These are phyloP conservation scores for Oceanodroma leucorhoa DNA, from an alignment of 2,797 vertebrate genomes.

Conservation along the genomic window DNA sequence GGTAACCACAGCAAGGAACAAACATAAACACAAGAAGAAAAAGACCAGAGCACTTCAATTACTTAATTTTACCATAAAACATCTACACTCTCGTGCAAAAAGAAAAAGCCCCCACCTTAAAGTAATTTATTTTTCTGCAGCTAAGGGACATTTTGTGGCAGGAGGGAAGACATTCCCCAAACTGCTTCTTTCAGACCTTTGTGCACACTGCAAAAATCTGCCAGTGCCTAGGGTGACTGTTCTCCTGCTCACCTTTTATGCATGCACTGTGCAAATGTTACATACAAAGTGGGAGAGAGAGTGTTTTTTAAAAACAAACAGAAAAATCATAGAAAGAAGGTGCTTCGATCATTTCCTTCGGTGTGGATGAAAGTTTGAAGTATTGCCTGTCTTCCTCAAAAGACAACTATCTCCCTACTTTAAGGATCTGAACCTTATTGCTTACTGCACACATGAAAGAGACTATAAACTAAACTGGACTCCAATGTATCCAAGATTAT, in stretches of 20 bases:
- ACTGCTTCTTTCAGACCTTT: not conserved
- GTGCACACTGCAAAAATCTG: not conserved
- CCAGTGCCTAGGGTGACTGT: not conserved
- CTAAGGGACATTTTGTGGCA: not conserved
- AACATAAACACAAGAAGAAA: not conserved
- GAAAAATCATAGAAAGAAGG: not conserved
- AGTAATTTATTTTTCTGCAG: not conserved
- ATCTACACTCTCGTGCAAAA: not conserved
- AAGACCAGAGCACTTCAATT: not conserved
- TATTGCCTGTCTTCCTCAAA: not conserved
- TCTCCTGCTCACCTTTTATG: not conserved
- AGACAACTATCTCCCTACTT: not conserved
- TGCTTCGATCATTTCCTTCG: not conserved
- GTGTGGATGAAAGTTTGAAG: not conserved
- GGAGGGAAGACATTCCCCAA: not conserved
- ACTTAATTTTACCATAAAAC: not conserved
- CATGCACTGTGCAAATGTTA: not conserved
- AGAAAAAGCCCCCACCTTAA: not conserved
- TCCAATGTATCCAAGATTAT: not conserved
- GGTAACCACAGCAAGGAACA: not conserved
- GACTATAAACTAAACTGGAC: not conserved
- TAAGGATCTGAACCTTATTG: not conserved
- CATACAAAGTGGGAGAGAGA: not conserved
- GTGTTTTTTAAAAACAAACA: not conserved
- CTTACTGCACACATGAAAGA: not conserved